A percentile compares a stretch with the other conserved stretches of the same genome.
phyloP scores from a whole-genome alignment of 1,140 invertebrate species.

The Leptinotarsa defecta region DNA sequence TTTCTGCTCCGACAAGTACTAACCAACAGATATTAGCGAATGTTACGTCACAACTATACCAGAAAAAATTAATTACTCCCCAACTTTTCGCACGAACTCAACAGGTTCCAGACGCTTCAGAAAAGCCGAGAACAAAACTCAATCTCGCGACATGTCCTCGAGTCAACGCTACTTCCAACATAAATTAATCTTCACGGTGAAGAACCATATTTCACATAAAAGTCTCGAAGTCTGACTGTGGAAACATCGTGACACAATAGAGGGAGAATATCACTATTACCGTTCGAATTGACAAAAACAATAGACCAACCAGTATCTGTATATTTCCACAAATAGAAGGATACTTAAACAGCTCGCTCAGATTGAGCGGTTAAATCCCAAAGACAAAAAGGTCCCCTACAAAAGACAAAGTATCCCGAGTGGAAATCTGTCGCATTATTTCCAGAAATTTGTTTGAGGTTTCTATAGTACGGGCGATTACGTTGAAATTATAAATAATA shows the following conservation, averaged over 20 bases:
- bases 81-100: no score
- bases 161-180: not conserved
- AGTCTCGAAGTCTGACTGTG: not conserved
- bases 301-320: constrained; percentile 22
- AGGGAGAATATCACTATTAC: constrained; percentile 26
- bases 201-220: constrained; percentile 5
- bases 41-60: no score
- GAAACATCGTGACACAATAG: constrained; percentile 14
- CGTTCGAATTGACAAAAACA: constrained; percentile 28
- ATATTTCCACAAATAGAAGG: constrained; percentile 26
- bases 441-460: constrained; percentile 18
- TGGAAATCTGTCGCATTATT: constrained; percentile 26
- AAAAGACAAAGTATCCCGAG: constrained; percentile 21
- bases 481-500: not conserved
- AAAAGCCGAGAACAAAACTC: not conserved
- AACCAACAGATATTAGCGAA: no score
- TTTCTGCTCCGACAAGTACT: no score
- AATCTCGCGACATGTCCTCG: not conserved
- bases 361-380: constrained; percentile 18
- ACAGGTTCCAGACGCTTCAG: not conserved
- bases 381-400: constrained; percentile 21
- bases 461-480: constrained; percentile 4
- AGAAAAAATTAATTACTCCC: no score
- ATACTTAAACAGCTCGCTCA: constrained; percentile 22
- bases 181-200: constrained; percentile 1